A percentile compares a stretch with the other conserved stretches of the same genome.
Conservation (phyloP, 30 jellyfish, hydroid and myxozoan species). For the Clytia hemisphaerica region DNA sequence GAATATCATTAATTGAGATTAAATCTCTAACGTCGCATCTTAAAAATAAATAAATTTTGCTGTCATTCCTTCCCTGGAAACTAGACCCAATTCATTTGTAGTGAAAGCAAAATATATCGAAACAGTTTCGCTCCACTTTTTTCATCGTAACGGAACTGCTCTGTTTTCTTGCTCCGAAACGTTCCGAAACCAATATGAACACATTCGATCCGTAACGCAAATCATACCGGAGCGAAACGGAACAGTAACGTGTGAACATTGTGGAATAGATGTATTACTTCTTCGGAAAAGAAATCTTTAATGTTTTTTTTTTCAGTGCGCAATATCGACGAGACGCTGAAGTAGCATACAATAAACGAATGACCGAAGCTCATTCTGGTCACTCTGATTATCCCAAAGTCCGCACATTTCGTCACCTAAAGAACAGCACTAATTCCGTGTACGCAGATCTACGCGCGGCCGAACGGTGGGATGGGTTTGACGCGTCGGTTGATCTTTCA, state of each 20-base stretch:
- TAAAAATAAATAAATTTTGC: too few relatives aligned
- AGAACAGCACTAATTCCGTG: slow-evolving; percentile 70
- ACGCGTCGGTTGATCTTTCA: slow-evolving; percentile 55
- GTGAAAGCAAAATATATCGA: too few relatives aligned
- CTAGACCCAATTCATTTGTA: background rate
- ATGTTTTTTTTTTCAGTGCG: slow-evolving; percentile 21
- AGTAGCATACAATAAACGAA: slow-evolving; percentile 46
- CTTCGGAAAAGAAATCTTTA: background rate
- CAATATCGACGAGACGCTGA: slow-evolving; percentile 79
- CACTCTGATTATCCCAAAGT: slow-evolving; percentile 74
- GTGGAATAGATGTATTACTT: background rate
- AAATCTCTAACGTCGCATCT: too few relatives aligned
- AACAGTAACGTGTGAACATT: too few relatives aligned
- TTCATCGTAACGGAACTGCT: too few relatives aligned
- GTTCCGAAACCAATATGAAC: too few relatives aligned
- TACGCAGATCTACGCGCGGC: slow-evolving; percentile 80
- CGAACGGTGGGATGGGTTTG: slow-evolving; percentile 60
- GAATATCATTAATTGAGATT: too few relatives aligned
- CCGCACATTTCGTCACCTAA: slow-evolving; percentile 54
- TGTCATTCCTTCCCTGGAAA: too few relatives aligned
- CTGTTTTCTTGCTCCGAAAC: background rate
- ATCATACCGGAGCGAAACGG: too few relatives aligned
- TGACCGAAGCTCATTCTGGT: slow-evolving; percentile 90
- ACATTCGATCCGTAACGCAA: too few relatives aligned
- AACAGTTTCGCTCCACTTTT: too few relatives aligned